Evolutionary conservation across 2,797 vertebrate species (phyloP).

Genomic region (Prionace glauca): DNA sequence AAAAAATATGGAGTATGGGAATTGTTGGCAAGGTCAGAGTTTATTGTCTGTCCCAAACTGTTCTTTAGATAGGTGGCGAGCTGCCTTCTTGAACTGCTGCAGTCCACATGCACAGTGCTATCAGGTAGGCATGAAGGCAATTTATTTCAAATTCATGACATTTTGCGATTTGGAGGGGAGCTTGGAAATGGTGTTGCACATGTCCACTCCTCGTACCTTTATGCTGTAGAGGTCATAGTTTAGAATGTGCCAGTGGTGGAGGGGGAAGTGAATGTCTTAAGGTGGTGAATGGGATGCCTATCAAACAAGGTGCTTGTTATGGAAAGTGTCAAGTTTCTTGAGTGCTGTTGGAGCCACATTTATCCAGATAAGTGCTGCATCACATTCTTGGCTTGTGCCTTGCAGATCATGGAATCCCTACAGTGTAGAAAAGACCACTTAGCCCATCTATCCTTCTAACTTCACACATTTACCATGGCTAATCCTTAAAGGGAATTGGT

Average conservation of each 20-base stretch:
- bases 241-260: not conserved
- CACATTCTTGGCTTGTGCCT: not conserved
- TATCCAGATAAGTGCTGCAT: not conserved
- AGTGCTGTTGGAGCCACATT: not conserved
- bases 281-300: not conserved
- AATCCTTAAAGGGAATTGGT: not conserved
- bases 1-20: not conserved
- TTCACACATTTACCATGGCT: too few relatives aligned
- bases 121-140: not conserved
- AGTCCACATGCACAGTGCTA: not conserved
- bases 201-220: not conserved
- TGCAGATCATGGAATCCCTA: not conserved
- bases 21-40: not conserved
- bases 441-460: too few relatives aligned
- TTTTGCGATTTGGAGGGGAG: not conserved
- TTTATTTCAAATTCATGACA: not conserved
- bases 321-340: not conserved
- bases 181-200: not conserved
- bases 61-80: not conserved
- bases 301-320: not conserved
- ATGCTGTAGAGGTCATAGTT: not conserved
- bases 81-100: not conserved
- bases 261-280: not conserved
- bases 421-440: too few relatives aligned
- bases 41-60: not conserved